Percentiles rank a stretch among this genome's conserved stretches.
These are phyloP conservation scores for Maylandia zebra DNA, from an alignment of 2,113 vertebrate genomes.

Conservation along the genomic window DNA sequence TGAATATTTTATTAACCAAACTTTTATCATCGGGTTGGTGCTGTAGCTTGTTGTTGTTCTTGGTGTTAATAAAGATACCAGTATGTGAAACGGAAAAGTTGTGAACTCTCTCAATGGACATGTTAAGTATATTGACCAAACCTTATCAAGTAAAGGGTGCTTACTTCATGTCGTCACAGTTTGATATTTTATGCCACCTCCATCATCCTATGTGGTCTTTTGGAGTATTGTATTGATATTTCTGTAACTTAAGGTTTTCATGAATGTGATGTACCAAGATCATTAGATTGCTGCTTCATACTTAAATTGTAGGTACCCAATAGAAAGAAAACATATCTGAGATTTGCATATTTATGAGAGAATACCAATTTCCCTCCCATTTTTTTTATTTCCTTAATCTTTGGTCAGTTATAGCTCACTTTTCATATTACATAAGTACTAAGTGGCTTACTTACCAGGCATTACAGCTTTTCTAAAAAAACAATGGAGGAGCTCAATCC, in stretches of 20 bases:
- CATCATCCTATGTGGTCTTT: not conserved
- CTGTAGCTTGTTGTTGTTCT: constrained; percentile 29
- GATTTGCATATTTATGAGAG: not conserved
- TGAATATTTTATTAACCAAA: constrained; percentile 9
- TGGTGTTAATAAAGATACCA: constrained; percentile 47
- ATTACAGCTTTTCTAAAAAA: not conserved
- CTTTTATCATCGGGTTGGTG: constrained; percentile 7
- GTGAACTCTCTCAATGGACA: not conserved
- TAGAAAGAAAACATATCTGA: not conserved
- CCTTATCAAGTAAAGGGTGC: not conserved
- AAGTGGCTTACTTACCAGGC: not conserved
- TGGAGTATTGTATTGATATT: not conserved
- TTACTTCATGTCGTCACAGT: not conserved
- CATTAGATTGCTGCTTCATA: not conserved
- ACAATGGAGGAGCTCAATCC: not conserved
- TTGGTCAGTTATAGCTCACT: not conserved
- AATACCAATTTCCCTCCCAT: not conserved
- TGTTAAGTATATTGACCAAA: not conserved
- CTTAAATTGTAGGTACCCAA: not conserved
- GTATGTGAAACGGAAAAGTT: not conserved
- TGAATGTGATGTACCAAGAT: not conserved
- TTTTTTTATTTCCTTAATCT: not conserved
- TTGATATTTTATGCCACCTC: not conserved
- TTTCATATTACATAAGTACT: not conserved
- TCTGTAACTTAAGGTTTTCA: not conserved